Conservation (phyloP, 35 echinoderm and acorn worm genomes). For the Heliocidaris erythrogramma region DNA sequence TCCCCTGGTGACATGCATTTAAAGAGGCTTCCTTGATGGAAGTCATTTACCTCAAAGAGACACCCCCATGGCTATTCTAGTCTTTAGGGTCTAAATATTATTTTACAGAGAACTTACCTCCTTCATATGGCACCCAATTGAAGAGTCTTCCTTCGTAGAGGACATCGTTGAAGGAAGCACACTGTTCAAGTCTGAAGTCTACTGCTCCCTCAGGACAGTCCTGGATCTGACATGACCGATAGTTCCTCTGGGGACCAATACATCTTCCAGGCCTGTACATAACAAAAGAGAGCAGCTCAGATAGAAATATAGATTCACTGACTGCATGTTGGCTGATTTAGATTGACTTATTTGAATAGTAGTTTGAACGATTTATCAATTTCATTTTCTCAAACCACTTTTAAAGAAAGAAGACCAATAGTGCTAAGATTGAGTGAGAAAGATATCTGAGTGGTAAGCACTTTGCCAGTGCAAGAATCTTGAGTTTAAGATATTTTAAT, state of each 20-base stretch:
- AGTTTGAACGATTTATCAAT: background rate
- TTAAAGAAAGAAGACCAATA: too few relatives aligned
- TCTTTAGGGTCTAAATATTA: background rate
- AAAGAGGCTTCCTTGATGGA: constrained; percentile 54
- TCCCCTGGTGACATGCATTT: constrained; percentile 57
- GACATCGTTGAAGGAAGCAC: constrained; percentile 81
- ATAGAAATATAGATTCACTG: background rate
- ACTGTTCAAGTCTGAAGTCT: constrained; percentile 90
- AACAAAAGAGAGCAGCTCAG: background rate
- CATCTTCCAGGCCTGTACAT: constrained; percentile 42
- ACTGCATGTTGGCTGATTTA: background rate
- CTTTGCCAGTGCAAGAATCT: too few relatives aligned
- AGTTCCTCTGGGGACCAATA: constrained; percentile 66
- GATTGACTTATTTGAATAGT: background rate
- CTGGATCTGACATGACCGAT: constrained; percentile 92
- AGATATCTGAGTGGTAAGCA: too few relatives aligned
- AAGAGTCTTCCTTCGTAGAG: constrained; percentile 73
- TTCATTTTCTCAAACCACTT: background rate
- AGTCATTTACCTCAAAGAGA: too few relatives aligned
- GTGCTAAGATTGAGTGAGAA: too few relatives aligned
- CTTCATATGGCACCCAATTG: constrained; percentile 86
- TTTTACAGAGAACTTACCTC: constrained; percentile 73
- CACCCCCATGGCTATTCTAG: background rate
- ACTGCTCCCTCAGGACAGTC: constrained; percentile 92
- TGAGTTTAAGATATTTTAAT: too few relatives aligned